Evolutionary conservation across 2,113 vertebrate genomes (phyloP).

Genomic region (Clarias gariepinus): DNA sequence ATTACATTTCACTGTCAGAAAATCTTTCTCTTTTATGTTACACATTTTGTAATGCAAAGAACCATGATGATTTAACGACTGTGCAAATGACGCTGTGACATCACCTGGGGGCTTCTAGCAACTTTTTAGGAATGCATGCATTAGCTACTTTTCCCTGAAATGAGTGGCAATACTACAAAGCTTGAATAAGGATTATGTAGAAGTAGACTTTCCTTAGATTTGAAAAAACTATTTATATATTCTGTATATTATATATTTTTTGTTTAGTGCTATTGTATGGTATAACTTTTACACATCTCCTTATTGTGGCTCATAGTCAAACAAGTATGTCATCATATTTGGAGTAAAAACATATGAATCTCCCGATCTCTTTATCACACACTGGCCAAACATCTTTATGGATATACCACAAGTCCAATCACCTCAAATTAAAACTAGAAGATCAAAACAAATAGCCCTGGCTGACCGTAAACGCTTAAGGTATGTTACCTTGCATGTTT

Average conservation of each 20-base stretch:
- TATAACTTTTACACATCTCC: neutral
- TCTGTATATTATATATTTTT: neutral
- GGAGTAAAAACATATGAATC: neutral
- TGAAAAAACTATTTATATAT: neutral
- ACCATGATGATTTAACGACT: neutral
- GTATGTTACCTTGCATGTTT: constrained; percentile 73
- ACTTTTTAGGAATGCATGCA: neutral
- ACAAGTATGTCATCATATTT: neutral
- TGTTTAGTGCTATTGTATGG: neutral
- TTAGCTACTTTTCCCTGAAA: neutral
- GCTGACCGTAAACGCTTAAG: neutral
- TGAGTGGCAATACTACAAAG: neutral
- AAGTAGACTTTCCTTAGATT: neutral
- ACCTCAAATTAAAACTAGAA: neutral
- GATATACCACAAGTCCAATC: neutral
- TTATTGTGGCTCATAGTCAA: neutral
- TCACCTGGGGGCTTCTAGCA: neutral
- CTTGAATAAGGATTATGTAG: neutral
- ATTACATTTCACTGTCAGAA: neutral
- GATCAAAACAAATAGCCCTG: neutral
- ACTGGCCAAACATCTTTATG: neutral
- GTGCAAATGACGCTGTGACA: neutral
- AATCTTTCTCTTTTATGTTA: neutral
- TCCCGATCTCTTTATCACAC: neutral
- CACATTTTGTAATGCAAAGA: neutral